Evolutionary conservation across 2,113 vertebrate genomes (phyloP).

Genomic region (Rana temporaria): DNA sequence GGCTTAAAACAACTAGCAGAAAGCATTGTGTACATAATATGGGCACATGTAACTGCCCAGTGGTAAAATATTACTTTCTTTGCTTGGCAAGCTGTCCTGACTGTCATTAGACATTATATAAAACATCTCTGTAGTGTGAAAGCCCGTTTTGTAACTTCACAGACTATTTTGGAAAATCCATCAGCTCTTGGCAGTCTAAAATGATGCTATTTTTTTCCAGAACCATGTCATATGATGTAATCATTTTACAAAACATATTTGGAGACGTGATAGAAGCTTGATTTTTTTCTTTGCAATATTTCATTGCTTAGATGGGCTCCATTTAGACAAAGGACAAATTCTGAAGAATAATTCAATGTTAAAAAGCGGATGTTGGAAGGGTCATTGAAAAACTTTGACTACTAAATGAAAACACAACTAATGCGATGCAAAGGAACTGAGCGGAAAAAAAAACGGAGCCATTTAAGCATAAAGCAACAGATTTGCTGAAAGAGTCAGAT

Average conservation of each 20-base stretch:
- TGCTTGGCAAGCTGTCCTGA: constrained; percentile 57
- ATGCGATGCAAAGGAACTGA: constrained; percentile 9
- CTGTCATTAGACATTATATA: constrained; percentile 67
- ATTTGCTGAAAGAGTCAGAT: constrained; percentile 78
- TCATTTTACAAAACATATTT: constrained; percentile 23
- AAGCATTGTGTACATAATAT: neutral
- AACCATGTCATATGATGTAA: constrained; percentile 34
- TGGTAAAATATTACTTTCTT: constrained; percentile 7
- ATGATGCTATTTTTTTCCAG: constrained; percentile 8
- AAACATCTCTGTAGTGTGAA: constrained; percentile 55
- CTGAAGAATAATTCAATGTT: constrained; percentile 58
- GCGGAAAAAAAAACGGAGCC: constrained; percentile 77
- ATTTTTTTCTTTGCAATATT: constrained; percentile 66
- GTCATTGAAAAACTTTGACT: constrained; percentile 3
- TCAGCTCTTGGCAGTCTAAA: constrained; percentile 44
- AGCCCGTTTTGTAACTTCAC: constrained; percentile 62
- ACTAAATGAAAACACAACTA: constrained; percentile 23
- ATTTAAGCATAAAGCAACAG: constrained; percentile 81
- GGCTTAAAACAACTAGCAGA: neutral
- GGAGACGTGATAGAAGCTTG: constrained; percentile 67
- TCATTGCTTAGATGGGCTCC: constrained; percentile 72
- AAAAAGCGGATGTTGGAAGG: neutral
- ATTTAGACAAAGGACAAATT: constrained; percentile 74
- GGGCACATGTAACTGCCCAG: neutral
- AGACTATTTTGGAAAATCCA: constrained; percentile 64